A percentile compares a stretch with the other conserved stretches of the same genome.
Evolutionary conservation across 2,113 vertebrate genomes (phyloP).

Genomic region (Fulmarus glacialis): DNA sequence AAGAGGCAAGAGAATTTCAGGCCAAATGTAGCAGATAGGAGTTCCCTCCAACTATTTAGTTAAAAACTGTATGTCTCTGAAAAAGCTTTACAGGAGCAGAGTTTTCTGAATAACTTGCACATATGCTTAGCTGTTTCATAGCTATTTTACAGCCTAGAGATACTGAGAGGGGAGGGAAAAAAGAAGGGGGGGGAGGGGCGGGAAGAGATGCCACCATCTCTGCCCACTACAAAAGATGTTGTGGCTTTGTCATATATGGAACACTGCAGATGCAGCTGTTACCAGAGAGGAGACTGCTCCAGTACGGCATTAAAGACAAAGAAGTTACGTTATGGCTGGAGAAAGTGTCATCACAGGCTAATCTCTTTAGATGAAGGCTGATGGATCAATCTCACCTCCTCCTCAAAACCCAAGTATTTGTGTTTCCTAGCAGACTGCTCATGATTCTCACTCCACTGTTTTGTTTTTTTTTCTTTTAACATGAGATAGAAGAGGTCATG

Average conservation of each 20-base stretch:
- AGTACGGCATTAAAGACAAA: not conserved
- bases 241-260: not conserved
- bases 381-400: not conserved
- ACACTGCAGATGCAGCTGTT: not conserved
- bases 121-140: not conserved
- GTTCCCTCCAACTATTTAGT: not conserved
- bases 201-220: not conserved
- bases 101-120: not conserved
- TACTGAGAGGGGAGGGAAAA: not conserved
- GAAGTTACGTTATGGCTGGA: not conserved
- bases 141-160: conserved; percentile 18
- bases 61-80: not conserved
- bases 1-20: conserved; percentile 29
- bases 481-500: not conserved
- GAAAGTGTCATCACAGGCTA: not conserved
- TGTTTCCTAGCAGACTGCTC: not conserved
- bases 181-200: no score
- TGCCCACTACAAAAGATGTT: not conserved
- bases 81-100: conserved; percentile 8
- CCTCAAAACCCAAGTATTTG: not conserved
- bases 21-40: not conserved
- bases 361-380: not conserved
- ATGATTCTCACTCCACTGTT: not conserved
- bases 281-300: not conserved
- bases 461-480: not conserved